These are phyloP conservation scores for Tachypleus tridentatus DNA, from an alignment of 1,140 invertebrate genomes.

Conservation along the genomic window DNA sequence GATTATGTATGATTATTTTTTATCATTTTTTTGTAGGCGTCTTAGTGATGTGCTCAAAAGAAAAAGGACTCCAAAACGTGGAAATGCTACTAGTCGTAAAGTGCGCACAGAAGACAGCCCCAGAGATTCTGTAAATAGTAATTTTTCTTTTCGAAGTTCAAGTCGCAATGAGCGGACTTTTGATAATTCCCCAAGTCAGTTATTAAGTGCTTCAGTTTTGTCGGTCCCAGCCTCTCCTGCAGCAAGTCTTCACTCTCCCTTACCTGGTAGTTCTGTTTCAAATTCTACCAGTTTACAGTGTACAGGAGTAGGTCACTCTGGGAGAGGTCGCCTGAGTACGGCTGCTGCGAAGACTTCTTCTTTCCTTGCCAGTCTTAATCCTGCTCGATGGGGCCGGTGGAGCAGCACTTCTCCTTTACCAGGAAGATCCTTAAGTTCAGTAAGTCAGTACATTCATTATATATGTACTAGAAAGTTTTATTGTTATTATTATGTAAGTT, in stretches of 20 bases:
- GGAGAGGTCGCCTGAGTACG: conserved; percentile 20
- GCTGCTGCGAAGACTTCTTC: conserved; percentile 52
- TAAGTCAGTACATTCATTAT: too few species aligned
- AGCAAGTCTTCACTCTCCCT: background rate
- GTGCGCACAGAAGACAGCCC: conserved; percentile 19
- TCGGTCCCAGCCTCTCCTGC: background rate
- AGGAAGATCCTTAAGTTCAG: background rate
- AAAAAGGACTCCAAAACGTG: conserved; percentile 46
- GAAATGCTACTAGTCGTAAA: conserved; percentile 18
- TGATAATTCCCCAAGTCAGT: background rate
- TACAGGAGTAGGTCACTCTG: background rate
- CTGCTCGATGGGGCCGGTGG: conserved; percentile 69
- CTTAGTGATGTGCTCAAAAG: conserved; percentile 68
- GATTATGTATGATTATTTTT: too few species aligned
- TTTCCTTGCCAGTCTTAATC: conserved; percentile 86
- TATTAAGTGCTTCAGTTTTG: background rate
- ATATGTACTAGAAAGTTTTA: too few species aligned
- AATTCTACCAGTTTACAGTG: background rate
- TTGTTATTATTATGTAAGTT: too few species aligned
- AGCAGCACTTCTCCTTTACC: conserved; percentile 21
- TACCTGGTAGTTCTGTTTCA: background rate
- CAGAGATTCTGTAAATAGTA: conserved; percentile 4
- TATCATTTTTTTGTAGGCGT: conserved; percentile 25
- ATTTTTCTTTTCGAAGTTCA: background rate
- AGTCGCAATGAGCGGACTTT: background rate